phyloP scores from a whole-genome alignment of 2,113 vertebrate genomes.

The Tamias sibiricus region DNA sequence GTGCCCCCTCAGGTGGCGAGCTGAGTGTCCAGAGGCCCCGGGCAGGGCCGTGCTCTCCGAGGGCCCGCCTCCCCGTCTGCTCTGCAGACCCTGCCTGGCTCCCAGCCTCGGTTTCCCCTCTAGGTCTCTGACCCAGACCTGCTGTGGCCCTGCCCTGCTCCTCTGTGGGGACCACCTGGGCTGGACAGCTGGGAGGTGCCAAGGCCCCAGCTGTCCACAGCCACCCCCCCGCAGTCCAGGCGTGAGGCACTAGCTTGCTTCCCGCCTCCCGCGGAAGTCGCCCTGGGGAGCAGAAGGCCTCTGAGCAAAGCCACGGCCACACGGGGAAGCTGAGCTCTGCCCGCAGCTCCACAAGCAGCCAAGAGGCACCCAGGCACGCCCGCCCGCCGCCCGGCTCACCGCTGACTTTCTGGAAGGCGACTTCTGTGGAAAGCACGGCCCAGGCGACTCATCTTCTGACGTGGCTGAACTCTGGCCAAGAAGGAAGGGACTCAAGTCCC shows the following conservation, averaged over 20 bases:
- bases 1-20: fast-evolving
- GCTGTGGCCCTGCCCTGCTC: background rate
- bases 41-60: fast-evolving
- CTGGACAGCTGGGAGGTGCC: background rate
- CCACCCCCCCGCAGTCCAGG: fast-evolving
- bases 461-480: background rate
- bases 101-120: background rate
- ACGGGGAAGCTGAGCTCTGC: fast-evolving
- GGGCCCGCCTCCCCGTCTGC: background rate
- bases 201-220: fast-evolving
- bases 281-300: too few relatives aligned
- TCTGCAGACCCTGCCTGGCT: background rate
- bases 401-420: background rate
- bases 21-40: background rate
- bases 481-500: background rate
- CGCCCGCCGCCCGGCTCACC: background rate
- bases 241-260: fast-evolving
- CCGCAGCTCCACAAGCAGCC: fast-evolving
- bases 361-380: fast-evolving
- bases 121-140: background rate
- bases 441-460: fast-evolving
- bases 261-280: background rate
- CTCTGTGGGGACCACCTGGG: too few relatives aligned
- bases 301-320: too few relatives aligned
- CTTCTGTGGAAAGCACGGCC: fast-evolving